phyloP scores from a whole-genome alignment of 2,888 invertebrate species.

The Loripinus fragilis region DNA sequence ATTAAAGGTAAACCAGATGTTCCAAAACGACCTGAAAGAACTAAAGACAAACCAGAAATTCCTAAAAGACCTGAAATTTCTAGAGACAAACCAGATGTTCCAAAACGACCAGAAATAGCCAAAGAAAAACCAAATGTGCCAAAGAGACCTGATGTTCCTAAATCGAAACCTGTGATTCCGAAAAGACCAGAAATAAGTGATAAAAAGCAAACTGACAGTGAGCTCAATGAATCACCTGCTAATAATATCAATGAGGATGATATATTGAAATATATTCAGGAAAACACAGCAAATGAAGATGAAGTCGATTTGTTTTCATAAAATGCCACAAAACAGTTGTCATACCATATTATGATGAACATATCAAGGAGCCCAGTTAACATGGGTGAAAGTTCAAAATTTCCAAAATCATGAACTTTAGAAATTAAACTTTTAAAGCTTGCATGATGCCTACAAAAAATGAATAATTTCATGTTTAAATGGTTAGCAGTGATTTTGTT shows the following conservation, averaged over 20 bases:
- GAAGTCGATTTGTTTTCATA: conserved; percentile 75
- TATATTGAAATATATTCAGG: conserved; percentile 73
- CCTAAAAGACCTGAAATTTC: conserved; percentile 35
- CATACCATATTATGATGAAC: too few species aligned
- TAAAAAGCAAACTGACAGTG: neutral
- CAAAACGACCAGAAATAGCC: conserved; percentile 20
- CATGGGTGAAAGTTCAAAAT: too few species aligned
- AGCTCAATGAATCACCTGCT: neutral
- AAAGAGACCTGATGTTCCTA: conserved; percentile 14
- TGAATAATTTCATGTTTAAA: too few species aligned
- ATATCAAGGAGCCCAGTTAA: too few species aligned
- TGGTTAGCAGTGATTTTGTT: too few species aligned
- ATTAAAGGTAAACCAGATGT: conserved; percentile 28
- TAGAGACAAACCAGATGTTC: conserved; percentile 7
- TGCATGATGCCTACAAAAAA: too few species aligned
- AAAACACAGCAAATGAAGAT: conserved; percentile 60
- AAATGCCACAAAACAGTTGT: too few species aligned
- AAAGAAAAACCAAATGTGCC: conserved; percentile 18
- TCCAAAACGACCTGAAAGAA: neutral
- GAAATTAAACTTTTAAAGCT: too few species aligned
- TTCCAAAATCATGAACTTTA: too few species aligned
- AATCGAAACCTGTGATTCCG: neutral
- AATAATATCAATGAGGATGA: conserved; percentile 37
- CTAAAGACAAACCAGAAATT: conserved; percentile 36
- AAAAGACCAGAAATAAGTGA: neutral